Evolutionary conservation across 2,113 vertebrate species (phyloP).

Genomic region (Plestiodon gilberti): DNA sequence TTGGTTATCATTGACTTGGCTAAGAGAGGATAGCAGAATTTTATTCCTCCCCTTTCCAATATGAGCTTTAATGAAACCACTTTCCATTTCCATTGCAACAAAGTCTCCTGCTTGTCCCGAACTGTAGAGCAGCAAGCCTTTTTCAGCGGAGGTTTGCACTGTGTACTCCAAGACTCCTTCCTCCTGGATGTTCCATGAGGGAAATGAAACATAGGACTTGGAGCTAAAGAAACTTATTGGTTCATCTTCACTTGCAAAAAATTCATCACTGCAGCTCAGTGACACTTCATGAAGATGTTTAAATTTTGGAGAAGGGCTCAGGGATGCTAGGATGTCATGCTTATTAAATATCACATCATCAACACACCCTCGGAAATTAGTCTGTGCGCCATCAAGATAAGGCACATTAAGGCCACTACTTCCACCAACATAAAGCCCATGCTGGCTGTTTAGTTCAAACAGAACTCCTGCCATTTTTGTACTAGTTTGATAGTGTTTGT

Average conservation of each 20-base stretch:
- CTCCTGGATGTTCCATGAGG: slow-evolving; percentile 72
- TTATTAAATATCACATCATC: slow-evolving; percentile 86
- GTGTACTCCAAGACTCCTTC: slow-evolving; percentile 78
- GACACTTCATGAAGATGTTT: slow-evolving; percentile 88
- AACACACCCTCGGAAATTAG: slow-evolving; percentile 85
- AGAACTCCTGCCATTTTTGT: slow-evolving; percentile 67
- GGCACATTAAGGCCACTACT: slow-evolving; percentile 75
- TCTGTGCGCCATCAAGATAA: slow-evolving; percentile 72
- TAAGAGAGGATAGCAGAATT: slow-evolving; percentile 77
- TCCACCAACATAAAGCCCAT: slow-evolving; percentile 84
- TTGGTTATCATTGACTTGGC: slow-evolving; percentile 78
- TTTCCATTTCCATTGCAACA: slow-evolving; percentile 86
- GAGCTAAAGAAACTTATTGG: slow-evolving; percentile 93
- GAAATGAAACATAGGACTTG: slow-evolving; percentile 84
- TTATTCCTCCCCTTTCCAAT: slow-evolving; percentile 75
- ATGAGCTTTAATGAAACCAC: slow-evolving; percentile 79
- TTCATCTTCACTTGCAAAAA: slow-evolving; percentile 86
- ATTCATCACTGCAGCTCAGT: slow-evolving; percentile 88
- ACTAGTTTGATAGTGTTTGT: slow-evolving; percentile 78
- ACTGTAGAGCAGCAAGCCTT: slow-evolving; percentile 86
- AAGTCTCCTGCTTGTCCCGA: slow-evolving; percentile 83
- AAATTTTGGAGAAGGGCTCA: slow-evolving; percentile 85
- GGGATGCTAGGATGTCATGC: slow-evolving; percentile 81
- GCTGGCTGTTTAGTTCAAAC: slow-evolving; percentile 74
- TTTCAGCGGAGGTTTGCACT: slow-evolving; percentile 80